Conservation (phyloP, 2,113 vertebrate genomes). For the Poicephalus gulielmi region DNA sequence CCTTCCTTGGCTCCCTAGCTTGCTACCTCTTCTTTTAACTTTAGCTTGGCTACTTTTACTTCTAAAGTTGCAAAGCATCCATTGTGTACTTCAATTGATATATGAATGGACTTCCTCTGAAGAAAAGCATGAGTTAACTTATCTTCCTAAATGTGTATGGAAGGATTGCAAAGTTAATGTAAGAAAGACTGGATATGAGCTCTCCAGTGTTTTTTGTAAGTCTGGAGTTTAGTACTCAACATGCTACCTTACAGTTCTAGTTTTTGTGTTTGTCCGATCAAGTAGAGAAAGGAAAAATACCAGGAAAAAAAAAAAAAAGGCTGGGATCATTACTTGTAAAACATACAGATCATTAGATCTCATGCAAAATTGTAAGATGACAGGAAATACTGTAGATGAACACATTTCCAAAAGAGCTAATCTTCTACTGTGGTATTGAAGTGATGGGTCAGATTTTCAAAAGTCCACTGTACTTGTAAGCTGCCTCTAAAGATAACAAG, state of each 20-base stretch:
- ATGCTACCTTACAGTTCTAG: neutral
- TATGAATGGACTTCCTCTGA: neutral
- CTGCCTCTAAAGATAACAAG: neutral
- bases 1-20: neutral
- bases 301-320: neutral
- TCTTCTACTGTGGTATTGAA: neutral
- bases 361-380: neutral
- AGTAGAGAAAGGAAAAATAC: neutral
- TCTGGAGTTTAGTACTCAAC: neutral
- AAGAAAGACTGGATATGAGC: neutral
- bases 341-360: neutral
- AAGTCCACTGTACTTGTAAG: neutral
- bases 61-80: neutral
- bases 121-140: neutral
- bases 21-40: neutral
- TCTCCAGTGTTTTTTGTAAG: neutral
- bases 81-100: neutral
- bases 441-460: neutral
- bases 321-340: neutral
- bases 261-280: neutral
- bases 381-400: neutral
- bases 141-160: neutral
- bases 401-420: neutral
- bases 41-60: neutral
- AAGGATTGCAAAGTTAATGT: neutral